Evolutionary conservation across 1,140 invertebrate genomes (phyloP), one percentile per base, ranked within the genome.

Genomic region (Neodiprion virginianus): DNA sequence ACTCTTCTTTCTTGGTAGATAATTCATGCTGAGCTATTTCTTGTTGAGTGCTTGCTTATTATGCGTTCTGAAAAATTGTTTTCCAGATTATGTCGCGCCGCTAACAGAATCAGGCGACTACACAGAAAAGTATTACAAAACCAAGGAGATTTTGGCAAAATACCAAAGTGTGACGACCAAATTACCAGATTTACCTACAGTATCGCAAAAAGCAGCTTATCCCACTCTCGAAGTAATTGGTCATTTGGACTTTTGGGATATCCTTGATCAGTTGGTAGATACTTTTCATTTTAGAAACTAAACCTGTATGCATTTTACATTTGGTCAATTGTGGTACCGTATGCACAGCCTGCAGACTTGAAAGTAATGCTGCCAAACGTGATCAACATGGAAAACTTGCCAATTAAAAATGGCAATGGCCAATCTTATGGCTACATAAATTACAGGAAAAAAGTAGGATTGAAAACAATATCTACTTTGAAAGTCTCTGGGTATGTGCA

Each of bases 381-480:
- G 12, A 65, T 88, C 3, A 77, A 86, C 21, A 93, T 93, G 92
- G 92, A 93, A 81, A 79, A 86, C 70, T 81, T 92, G n/a, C 81
- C 87, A n/a, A 88, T 91, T n/a, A 90, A 91, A 77, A 84, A 88
- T 71, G 84, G 84, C 9, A 88, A 84, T 77, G 90, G 89, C 1
- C 92, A 93, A 82, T 89, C 88, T 73, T 91, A 90, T 80, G 92
- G 92, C 0, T 92, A 90, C 76, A 88, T 91, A 72, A 72, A 91
- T 10, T 92, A 93, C 79, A 78, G 87, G 50, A 88, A 86, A 71
- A 76, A 81, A 23, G 67, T n/a, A n/a, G 49, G 47, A 17, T 21
- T 67, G 8, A 76, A 49, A 40, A 28, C 76, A 48, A 76, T 79
- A 67, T 81, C 82, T 8, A 73, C 73, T 21, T 79, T 91, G 11